Base-by-base conservation (phyloP, 2,888 invertebrate species). In the Hypena proboscidalis region DNA sequence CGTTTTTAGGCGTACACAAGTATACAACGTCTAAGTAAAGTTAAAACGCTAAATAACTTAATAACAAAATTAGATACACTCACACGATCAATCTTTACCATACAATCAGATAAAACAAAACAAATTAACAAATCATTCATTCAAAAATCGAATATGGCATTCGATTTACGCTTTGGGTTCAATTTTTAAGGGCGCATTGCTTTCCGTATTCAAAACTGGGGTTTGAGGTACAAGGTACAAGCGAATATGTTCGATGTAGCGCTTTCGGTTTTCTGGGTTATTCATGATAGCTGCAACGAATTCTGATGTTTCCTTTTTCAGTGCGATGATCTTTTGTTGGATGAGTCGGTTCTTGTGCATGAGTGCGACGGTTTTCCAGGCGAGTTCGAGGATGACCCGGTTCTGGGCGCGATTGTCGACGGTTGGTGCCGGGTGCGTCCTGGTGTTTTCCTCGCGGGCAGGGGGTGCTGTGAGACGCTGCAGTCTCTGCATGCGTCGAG, bases 281-380 rank as follows among this genome's bases (percentile, higher is more conserved):
- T 85, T 92, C 81, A 93, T 79, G 2, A 94, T 92, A 2, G 92
- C 86, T 22, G 92, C 84, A 9, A 94, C 91, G 57, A 94, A 94
- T 43, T 92, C 92, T 2, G 92, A 89, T 0, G 94, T 94, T 77
- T 94, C 94, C 43, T 91, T 83, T 62, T 93, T 93, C 21, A 94
- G 69, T 15, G 90, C 92, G 3, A 92, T 84, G 40, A 94, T 85
- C 59, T 93, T 93, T 46, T 92, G 89, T 60, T 94, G 94, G 42
- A 94, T 87, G 25, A 93, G 66, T 48, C 88, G 92, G 77, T 94
- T 94, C 51, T 92, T 92, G 48, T 92, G 92, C 84, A 94, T 92
- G 11, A 94, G 80, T 6, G 91, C 92, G 23, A 94, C 91, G 0
- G 94, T 94, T 67, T 92, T 93, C 75, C 93, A 88, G 2, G 94